Evolutionary conservation across 2,888 invertebrate genomes (phyloP).

Genomic region (Mesorhabditis belari): DNA sequence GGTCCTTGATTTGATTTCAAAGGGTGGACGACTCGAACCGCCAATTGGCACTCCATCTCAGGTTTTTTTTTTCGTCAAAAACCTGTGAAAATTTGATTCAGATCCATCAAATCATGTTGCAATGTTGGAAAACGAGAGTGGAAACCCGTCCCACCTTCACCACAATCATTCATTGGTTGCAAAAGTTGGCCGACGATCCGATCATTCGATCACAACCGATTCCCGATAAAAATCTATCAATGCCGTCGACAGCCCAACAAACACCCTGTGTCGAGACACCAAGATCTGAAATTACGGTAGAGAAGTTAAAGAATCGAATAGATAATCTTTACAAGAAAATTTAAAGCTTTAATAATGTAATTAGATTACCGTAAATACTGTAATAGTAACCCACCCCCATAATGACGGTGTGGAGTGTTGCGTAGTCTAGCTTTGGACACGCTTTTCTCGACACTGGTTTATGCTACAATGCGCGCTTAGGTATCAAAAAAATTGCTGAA

Average conservation of each 20-base stretch:
- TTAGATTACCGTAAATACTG: no score
- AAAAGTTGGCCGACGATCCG: not conserved
- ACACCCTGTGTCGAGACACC: not conserved
- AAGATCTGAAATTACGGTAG: not conserved
- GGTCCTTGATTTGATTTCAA: constrained; percentile 90
- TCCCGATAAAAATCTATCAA: no score
- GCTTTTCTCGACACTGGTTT: no score
- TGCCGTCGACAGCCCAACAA: not conserved
- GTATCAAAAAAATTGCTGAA: no score
- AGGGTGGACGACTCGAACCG: constrained; percentile 80
- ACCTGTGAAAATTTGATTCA: constrained; percentile 3
- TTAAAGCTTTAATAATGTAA: no score
- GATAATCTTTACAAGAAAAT: no score
- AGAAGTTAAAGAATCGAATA: no score
- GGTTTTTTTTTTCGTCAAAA: constrained; percentile 2
- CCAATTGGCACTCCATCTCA: constrained; percentile 61
- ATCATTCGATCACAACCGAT: not conserved
- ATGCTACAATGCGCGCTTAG: no score
- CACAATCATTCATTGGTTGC: not conserved
- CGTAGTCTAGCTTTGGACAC: no score
- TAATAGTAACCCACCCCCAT: no score
- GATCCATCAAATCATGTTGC: constrained; percentile 79
- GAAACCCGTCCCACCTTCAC: not conserved
- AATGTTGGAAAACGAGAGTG: constrained; percentile 82
- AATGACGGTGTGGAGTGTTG: no score